Evolutionary conservation across 2,797 vertebrate species (phyloP).

Genomic region (Halcyon chelicuti): DNA sequence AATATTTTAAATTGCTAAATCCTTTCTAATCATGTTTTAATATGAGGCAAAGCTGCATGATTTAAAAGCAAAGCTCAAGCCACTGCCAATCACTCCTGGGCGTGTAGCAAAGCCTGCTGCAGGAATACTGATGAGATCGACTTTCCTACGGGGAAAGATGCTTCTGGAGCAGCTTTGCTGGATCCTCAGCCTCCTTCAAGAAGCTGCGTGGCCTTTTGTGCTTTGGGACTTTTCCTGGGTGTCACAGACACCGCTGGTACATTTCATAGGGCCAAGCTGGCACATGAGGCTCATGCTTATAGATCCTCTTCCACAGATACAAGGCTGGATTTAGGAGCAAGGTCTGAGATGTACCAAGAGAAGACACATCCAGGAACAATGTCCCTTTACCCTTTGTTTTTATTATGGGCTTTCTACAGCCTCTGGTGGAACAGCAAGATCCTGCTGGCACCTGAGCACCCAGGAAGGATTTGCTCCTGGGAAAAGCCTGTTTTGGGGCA

Average conservation of each 20-base stretch:
- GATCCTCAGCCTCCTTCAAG: not conserved
- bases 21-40: constrained; percentile 30
- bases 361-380: not conserved
- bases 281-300: not conserved
- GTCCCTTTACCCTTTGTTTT: not conserved
- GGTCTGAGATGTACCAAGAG: not conserved
- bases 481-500: not conserved
- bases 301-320: too few species aligned
- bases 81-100: not conserved
- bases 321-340: not conserved
- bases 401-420: not conserved
- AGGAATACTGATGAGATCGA: constrained; percentile 13
- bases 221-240: not conserved
- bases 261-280: not conserved
- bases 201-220: not conserved
- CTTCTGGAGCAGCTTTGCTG: not conserved
- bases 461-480: not conserved
- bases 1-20: constrained; percentile 54
- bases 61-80: constrained; percentile 44
- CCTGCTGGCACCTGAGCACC: not conserved
- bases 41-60: not conserved
- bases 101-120: not conserved
- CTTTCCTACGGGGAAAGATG: not conserved
- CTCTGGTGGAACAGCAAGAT: not conserved
- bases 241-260: not conserved